phyloP scores from a whole-genome alignment of 1,140 invertebrate genomes.

The Drosophila kanapiae region DNA sequence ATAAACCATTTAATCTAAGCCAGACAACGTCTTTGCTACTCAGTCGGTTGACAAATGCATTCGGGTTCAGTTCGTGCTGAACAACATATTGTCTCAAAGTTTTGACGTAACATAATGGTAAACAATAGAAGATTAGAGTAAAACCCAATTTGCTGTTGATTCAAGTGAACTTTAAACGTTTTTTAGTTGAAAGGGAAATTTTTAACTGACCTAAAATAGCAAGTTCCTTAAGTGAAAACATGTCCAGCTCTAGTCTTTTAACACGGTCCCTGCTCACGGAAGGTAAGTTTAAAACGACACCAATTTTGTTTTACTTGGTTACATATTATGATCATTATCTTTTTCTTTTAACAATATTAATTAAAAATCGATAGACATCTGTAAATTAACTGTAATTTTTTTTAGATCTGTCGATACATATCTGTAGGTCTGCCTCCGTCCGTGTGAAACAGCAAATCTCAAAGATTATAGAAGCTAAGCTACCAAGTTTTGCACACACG shows the following conservation, averaged over 20 bases:
- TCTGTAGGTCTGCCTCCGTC: no score
- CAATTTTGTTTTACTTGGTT: no score
- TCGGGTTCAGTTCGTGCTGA: constrained; percentile 21
- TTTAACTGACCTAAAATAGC: constrained; percentile 1
- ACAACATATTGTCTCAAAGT: constrained; percentile 2
- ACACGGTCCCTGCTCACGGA: constrained; percentile 23
- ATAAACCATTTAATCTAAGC: background rate
- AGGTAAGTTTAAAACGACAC: constrained; percentile 10
- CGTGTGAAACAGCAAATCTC: no score
- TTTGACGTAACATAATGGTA: constrained; percentile 11
- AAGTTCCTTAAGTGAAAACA: background rate
- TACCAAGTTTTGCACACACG: no score
- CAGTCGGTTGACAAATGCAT: constrained; percentile 13
- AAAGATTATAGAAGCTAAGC: no score
- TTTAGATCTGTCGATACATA: no score
- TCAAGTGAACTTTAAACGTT: constrained; percentile 29
- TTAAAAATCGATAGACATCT: background rate
- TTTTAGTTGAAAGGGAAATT: constrained; percentile 19
- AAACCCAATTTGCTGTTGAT: constrained; percentile 19
- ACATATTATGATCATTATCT: background rate
- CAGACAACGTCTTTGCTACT: background rate
- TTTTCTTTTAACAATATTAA: background rate
- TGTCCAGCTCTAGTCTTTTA: constrained; percentile 26
- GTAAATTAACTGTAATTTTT: background rate
- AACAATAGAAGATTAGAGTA: constrained; percentile 1